phyloP scores from a whole-genome alignment of 2,888 invertebrate genomes.

The Drosophila buzzatii region DNA sequence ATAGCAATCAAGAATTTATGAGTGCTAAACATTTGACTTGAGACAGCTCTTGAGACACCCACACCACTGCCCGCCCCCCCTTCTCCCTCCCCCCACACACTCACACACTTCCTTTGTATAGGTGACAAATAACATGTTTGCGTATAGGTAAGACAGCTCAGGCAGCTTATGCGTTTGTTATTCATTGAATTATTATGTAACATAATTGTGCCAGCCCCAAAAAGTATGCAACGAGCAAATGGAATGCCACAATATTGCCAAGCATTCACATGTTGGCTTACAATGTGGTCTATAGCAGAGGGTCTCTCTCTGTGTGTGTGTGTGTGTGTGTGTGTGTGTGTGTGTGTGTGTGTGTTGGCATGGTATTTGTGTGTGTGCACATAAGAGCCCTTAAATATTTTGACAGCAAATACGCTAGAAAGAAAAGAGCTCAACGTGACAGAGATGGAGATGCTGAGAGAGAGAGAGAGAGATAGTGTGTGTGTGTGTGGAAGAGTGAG shows the following conservation, averaged over 20 bases:
- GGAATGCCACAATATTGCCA: conserved; percentile 58
- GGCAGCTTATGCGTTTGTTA: conserved; percentile 50
- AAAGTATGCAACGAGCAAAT: conserved; percentile 46
- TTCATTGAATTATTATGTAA: conserved; percentile 71
- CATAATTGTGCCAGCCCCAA: conserved; percentile 55
- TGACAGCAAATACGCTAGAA: conserved; percentile 41
- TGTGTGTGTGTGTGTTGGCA: conserved; percentile 1
- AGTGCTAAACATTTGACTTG: neutral
- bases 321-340: conserved; percentile 6
- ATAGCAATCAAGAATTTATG: neutral
- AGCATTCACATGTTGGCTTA: conserved; percentile 4
- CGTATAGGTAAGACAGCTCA: neutral
- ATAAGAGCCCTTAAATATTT: conserved; percentile 70
- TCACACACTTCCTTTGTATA: neutral
- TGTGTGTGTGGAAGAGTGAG: neutral
- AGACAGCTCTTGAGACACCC: neutral
- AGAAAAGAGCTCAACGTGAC: conserved; percentile 2
- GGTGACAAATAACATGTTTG: conserved; percentile 43
- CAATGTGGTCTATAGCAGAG: conserved; percentile 1
- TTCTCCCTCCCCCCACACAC: too few relatives aligned
- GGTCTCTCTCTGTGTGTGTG: neutral
- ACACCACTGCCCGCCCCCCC: too few relatives aligned
- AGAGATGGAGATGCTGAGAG: neutral
- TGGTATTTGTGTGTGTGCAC: neutral
- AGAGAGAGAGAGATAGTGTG: neutral